Percentiles rank a stretch among this genome's conserved stretches.
phyloP scores from a whole-genome alignment of 2,113 vertebrate species.

The Phodopus roborovskii region DNA sequence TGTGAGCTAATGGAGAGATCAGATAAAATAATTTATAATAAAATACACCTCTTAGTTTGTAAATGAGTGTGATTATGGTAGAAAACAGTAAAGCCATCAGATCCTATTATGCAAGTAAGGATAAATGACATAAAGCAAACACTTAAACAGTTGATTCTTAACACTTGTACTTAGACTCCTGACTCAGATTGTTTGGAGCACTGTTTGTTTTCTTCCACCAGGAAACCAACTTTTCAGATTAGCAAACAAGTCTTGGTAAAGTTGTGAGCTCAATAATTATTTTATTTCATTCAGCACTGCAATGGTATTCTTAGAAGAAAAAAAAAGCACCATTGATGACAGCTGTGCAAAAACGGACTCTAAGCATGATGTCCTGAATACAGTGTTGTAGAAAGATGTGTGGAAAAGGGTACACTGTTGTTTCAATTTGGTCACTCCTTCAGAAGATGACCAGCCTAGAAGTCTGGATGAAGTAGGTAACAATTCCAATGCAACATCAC shows the following conservation, averaged over 20 bases:
- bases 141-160: not conserved
- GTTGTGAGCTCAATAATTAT: constrained; percentile 6
- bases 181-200: not conserved
- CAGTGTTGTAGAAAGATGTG: not conserved
- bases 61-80: not conserved
- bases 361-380: not conserved
- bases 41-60: not conserved
- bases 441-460: not conserved
- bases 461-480: not conserved
- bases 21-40: constrained; percentile 16
- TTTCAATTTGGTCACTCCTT: not conserved
- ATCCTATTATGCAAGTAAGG: not conserved
- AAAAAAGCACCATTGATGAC: not conserved
- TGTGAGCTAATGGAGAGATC: not conserved
- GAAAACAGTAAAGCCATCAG: constrained; percentile 7
- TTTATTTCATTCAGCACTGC: not conserved
- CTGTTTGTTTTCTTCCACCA: not conserved
- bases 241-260: not conserved
- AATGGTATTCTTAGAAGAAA: not conserved
- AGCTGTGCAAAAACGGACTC: not conserved
- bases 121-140: not conserved
- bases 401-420: not conserved
- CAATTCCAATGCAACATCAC: not conserved
- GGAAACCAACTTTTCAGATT: constrained; percentile 21
- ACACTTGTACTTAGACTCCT: not conserved